phyloP scores from a whole-genome alignment of 2,113 vertebrate species.

The Pterophyllum scalare region DNA sequence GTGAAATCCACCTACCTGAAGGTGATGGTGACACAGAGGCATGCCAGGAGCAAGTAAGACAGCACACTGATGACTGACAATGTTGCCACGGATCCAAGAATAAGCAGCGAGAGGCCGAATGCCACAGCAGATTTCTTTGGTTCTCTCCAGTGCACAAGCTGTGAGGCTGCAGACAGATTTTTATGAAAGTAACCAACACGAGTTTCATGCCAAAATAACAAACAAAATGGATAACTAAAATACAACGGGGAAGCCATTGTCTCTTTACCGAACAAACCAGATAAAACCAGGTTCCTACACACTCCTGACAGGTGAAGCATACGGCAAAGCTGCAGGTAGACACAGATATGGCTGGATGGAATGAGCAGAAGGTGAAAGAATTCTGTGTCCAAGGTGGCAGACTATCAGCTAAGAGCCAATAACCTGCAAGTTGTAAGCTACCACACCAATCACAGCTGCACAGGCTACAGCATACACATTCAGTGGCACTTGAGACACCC shows the following conservation, averaged over 20 bases:
- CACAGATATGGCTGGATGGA: no score
- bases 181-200: neutral
- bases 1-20: slow-evolving; percentile 72
- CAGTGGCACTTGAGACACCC: no score
- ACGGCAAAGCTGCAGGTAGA: no score
- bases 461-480: neutral
- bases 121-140: slow-evolving; percentile 80
- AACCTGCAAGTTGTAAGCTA: neutral
- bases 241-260: neutral
- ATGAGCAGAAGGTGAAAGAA: neutral
- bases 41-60: slow-evolving; percentile 87
- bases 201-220: neutral
- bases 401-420: no score
- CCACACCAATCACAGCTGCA: neutral
- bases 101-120: slow-evolving; percentile 80
- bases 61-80: slow-evolving; percentile 88
- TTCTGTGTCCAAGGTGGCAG: no score
- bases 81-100: slow-evolving; percentile 86
- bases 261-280: neutral
- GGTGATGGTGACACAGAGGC: slow-evolving; percentile 87
- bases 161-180: slow-evolving; percentile 63
- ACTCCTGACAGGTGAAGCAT: neutral
- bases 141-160: slow-evolving; percentile 85
- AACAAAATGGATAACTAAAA: neutral
- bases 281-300: neutral